Conservation (phyloP, 2,888 invertebrate genomes). For the Antitype chi region DNA sequence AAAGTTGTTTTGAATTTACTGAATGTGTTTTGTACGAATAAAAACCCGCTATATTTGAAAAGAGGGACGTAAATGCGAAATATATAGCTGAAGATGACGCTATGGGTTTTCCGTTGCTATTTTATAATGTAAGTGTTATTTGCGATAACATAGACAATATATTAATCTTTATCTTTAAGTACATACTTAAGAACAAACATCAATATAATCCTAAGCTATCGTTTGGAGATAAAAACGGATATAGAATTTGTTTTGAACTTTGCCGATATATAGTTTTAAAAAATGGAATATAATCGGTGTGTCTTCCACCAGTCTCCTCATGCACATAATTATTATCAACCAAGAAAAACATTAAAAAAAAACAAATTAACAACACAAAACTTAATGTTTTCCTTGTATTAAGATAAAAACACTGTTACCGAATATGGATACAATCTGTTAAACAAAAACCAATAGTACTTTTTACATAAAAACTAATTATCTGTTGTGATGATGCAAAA, state of each 20-base stretch:
- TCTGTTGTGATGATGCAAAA: background rate
- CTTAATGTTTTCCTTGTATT: background rate
- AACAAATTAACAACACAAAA: background rate
- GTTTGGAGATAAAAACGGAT: conserved; percentile 28
- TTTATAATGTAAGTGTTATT: background rate
- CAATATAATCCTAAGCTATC: conserved; percentile 18
- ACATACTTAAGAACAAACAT: background rate
- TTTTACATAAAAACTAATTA: background rate
- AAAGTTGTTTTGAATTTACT: conserved; percentile 17
- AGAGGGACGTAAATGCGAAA: background rate
- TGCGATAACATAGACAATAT: conserved; percentile 3
- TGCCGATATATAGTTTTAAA: conserved; percentile 6
- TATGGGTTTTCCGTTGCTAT: background rate
- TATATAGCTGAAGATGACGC: background rate
- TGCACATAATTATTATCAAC: background rate
- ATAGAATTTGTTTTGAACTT: conserved; percentile 13
- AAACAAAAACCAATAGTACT: background rate
- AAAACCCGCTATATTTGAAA: background rate
- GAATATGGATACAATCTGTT: background rate
- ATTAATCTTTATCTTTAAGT: conserved; percentile 27
- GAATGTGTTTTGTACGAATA: conserved; percentile 17
- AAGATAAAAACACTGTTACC: background rate
- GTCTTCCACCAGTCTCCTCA: background rate
- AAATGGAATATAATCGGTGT: background rate
- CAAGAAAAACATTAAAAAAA: background rate